Conservation (phyloP, 1,140 invertebrate species). For the Drosophila prosaltans region DNA sequence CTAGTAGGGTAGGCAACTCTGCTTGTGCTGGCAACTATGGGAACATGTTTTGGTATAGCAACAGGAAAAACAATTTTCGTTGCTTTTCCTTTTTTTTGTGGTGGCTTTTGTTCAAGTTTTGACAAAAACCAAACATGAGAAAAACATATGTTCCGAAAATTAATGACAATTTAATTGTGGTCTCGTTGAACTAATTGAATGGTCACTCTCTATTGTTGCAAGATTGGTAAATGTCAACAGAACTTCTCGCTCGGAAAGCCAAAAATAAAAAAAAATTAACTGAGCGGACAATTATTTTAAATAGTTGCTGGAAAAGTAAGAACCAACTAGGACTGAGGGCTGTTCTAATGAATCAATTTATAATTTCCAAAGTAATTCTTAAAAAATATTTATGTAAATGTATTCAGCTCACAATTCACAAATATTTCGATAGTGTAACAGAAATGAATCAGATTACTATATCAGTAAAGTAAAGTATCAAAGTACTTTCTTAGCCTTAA, state of each 20-base stretch:
- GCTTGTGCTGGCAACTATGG: slow-evolving; percentile 31
- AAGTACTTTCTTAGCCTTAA: too few relatives aligned
- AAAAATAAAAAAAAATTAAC: not conserved
- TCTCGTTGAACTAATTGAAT: slow-evolving; percentile 48
- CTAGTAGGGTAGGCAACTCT: not conserved
- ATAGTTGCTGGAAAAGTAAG: too few relatives aligned
- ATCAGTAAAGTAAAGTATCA: too few relatives aligned
- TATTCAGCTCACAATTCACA: too few relatives aligned
- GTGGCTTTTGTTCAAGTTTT: slow-evolving; percentile 6
- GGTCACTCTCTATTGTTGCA: slow-evolving; percentile 9
- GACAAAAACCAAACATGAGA: slow-evolving; percentile 19
- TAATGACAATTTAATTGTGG: slow-evolving; percentile 73
- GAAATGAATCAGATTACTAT: too few relatives aligned
- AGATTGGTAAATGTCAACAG: not conserved
- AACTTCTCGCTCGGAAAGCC: not conserved
- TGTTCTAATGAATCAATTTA: too few relatives aligned
- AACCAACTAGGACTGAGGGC: too few relatives aligned
- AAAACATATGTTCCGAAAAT: slow-evolving; percentile 45
- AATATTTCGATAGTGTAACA: too few relatives aligned
- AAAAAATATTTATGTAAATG: too few relatives aligned
- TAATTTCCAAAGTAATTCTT: too few relatives aligned
- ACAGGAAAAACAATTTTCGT: slow-evolving; percentile 23
- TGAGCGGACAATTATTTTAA: not conserved
- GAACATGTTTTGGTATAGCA: slow-evolving; percentile 16
- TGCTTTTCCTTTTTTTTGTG: slow-evolving; percentile 4